Evolutionary conservation across 2,888 invertebrate species (phyloP), one percentile per base, ranked within the genome.

Genomic region (Drosophila prostipennis): DNA sequence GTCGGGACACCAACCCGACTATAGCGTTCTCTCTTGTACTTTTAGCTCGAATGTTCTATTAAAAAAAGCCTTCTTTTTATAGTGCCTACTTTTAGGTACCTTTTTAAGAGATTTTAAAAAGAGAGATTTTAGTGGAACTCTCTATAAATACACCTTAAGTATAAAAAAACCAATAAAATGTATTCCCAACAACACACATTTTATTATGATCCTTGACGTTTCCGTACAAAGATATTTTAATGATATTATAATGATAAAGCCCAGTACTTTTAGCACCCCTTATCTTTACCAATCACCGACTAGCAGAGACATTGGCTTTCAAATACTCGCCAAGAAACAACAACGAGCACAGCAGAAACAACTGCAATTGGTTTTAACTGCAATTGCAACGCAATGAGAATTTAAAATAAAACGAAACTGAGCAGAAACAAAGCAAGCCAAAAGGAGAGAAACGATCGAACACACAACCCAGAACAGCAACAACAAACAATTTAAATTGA

Each of bases 401-500:
- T 68, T 68, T 57, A 54, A 69, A 75, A 51, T 64, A 60, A 73
- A 76, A 63, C 46, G 14, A 60, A 76, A 70, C 67, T 34, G 61
- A 58, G 14, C 45, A 55, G 39, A n/a, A 51, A 34, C 16, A 48
- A 57, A 32, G 32, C 36, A 29, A 67, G 39, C 40, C 14, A 19
- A 55, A 55, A 51, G 37, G 43, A 53, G 49, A 67, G 39, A 43
- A 49, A 58, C 42, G 36, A 64, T 48, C 29, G 60, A 59, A 65
- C 29, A 65, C 53, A 45, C 65, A 65, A 65, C 65, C 43, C 67
- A 74, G 65, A 58, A 74, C 40, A 61, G 37, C 76, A 53, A 51
- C 49, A 67, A 55, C 58, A 76, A 64, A 70, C 68, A 78, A 78
- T 70, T 87, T 77, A 54, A 84, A 81, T 78, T 76, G 76, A 79